Percentiles rank a stretch among this genome's conserved stretches.
Conservation (phyloP, 2,113 vertebrate species). For the Pollachius pollachius region DNA sequence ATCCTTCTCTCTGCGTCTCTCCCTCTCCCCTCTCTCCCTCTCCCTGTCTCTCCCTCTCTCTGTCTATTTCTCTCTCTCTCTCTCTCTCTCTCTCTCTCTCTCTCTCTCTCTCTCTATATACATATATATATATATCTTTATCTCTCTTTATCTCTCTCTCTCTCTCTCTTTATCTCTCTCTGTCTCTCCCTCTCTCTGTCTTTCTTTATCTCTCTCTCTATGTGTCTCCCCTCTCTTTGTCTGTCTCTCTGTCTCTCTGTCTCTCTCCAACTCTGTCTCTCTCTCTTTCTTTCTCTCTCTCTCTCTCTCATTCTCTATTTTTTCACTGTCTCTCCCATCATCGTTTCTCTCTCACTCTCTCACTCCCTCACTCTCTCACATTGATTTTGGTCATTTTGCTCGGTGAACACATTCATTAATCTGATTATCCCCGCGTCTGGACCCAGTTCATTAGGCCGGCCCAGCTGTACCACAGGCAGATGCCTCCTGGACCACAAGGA, state of each 20-base stretch:
- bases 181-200: slow-evolving; percentile 27
- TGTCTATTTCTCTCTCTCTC: slow-evolving; percentile 32
- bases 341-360: slow-evolving; percentile 8
- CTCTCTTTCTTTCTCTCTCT: slow-evolving; percentile 33
- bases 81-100: slow-evolving; percentile 28
- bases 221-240: slow-evolving; percentile 18
- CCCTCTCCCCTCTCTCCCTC: slow-evolving; percentile 24
- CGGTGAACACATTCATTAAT: slow-evolving; percentile 71
- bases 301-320: slow-evolving; percentile 19
- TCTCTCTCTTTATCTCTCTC: slow-evolving; percentile 26
- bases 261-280: slow-evolving; percentile 29
- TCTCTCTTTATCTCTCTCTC: slow-evolving; percentile 28
- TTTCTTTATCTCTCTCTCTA: slow-evolving; percentile 28
- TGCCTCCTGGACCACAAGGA: slow-evolving; percentile 62
- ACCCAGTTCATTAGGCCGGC: slow-evolving; percentile 68
- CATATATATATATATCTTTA: too few species aligned
- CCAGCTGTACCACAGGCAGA: slow-evolving; percentile 68
- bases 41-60: slow-evolving; percentile 20
- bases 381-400: slow-evolving; percentile 67
- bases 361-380: slow-evolving; percentile 39
- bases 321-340: slow-evolving; percentile 13
- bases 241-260: slow-evolving; percentile 32
- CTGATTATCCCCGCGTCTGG: slow-evolving; percentile 65
- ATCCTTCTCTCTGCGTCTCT: slow-evolving; percentile 14
- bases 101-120: slow-evolving; percentile 30